A percentile compares a stretch with the other conserved stretches of the same genome.
These are phyloP conservation scores for Eupithecia abbreviata DNA, from an alignment of 2,888 invertebrate genomes.

Conservation along the genomic window DNA sequence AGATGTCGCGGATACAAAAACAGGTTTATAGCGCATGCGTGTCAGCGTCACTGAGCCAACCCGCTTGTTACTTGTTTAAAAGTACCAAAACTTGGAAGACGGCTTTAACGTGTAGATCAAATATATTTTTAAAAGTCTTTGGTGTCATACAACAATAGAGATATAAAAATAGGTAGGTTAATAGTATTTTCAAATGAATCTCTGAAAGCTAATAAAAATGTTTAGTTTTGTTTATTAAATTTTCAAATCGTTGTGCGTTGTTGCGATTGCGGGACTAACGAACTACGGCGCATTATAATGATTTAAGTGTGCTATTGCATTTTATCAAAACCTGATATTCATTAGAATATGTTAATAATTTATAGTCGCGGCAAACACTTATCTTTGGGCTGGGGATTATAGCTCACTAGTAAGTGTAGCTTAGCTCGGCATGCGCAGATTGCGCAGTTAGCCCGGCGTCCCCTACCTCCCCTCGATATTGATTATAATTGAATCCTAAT, in stretches of 20 bases:
- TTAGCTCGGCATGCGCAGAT: conserved; percentile 8
- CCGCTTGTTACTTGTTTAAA: conserved; percentile 24
- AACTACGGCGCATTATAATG: background rate
- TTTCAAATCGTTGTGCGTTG: background rate
- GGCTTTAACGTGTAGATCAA: background rate
- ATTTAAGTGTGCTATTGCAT: background rate
- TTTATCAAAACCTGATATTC: background rate
- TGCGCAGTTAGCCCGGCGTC: background rate
- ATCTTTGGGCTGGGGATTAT: background rate
- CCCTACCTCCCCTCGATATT: background rate
- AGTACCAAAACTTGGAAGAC: conserved; percentile 1
- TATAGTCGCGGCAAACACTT: background rate
- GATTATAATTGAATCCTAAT: background rate
- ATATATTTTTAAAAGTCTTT: too few species aligned
- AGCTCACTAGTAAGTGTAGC: conserved; percentile 3
- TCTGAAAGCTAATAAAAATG: background rate
- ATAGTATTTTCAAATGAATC: background rate
- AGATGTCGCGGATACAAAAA: conserved; percentile 5
- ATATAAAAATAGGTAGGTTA: background rate
- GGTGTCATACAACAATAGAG: background rate
- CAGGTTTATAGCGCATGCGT: conserved; percentile 18
- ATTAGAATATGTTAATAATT: background rate
- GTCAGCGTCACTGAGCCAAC: background rate
- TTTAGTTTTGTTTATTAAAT: background rate
- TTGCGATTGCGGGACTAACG: background rate